These are phyloP conservation scores for Channa striata DNA, from an alignment of 2,797 vertebrate genomes.

Conservation along the genomic window DNA sequence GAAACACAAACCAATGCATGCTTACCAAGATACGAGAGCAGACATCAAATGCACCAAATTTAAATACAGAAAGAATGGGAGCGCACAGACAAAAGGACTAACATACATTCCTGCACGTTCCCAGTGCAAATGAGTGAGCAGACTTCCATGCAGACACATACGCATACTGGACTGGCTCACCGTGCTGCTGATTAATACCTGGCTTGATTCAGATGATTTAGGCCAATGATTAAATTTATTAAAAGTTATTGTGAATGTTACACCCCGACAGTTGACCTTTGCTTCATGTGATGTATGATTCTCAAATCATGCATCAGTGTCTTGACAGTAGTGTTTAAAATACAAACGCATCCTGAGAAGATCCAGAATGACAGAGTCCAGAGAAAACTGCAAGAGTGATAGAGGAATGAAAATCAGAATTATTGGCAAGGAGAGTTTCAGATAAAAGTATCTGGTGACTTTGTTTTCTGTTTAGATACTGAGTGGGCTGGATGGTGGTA, in stretches of 20 bases:
- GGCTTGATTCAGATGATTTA: slow-evolving; percentile 66
- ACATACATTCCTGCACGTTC: slow-evolving; percentile 35
- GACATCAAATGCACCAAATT: slow-evolving; percentile 36
- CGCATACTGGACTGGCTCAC: slow-evolving; percentile 37
- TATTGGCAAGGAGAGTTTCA: slow-evolving; percentile 17
- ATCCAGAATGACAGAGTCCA: slow-evolving; percentile 3
- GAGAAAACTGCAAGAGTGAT: slow-evolving; percentile 30
- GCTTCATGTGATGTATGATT: slow-evolving; percentile 51
- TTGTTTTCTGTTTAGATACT: slow-evolving; percentile 56
- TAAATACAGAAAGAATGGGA: slow-evolving; percentile 13
- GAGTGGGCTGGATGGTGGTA: slow-evolving; percentile 45
- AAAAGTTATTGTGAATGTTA: slow-evolving; percentile 67
- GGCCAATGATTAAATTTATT: slow-evolving; percentile 69
- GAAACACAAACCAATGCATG: slow-evolving; percentile 57
- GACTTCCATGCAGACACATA: slow-evolving; percentile 15
- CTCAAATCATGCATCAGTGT: slow-evolving; percentile 27
- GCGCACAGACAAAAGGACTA: slow-evolving; percentile 11
- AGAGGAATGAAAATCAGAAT: slow-evolving; percentile 28
- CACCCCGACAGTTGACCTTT: slow-evolving; percentile 62
- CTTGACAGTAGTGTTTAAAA: slow-evolving; percentile 45
- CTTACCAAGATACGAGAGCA: slow-evolving; percentile 41
- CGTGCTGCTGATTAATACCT: slow-evolving; percentile 68
- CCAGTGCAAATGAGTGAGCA: slow-evolving; percentile 15
- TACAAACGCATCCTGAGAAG: slow-evolving; percentile 35
- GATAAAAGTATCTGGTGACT: slow-evolving; percentile 57